A percentile compares a stretch with the other conserved stretches of the same genome.
These are phyloP conservation scores for Australoheros scitulus DNA, from an alignment of 2,113 vertebrate species.

Conservation along the genomic window DNA sequence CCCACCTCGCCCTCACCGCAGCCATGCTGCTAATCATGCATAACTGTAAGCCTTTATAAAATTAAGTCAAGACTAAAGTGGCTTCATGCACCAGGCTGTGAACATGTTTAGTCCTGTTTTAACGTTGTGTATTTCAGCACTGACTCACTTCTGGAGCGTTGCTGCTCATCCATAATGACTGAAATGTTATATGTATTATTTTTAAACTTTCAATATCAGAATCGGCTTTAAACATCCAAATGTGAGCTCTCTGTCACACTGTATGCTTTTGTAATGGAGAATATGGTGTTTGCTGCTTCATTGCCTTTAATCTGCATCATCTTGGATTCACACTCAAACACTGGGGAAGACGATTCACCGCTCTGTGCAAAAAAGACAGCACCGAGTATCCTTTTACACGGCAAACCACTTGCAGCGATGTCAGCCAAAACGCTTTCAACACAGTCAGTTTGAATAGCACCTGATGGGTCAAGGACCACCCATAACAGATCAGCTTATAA, in stretches of 20 bases:
- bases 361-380: not conserved
- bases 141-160: too few relatives aligned
- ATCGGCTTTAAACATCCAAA: not conserved
- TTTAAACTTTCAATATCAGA: not conserved
- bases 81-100: not conserved
- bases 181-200: not conserved
- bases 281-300: not conserved
- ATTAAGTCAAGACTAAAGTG: not conserved
- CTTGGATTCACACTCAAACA: not conserved
- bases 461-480: slow-evolving; percentile 49
- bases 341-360: slow-evolving; percentile 2
- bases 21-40: not conserved
- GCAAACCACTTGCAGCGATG: slow-evolving; percentile 6
- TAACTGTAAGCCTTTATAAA: not conserved
- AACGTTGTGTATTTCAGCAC: too few relatives aligned
- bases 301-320: not conserved
- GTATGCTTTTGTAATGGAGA: not conserved
- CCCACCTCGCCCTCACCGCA: not conserved
- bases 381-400: slow-evolving; percentile 1
- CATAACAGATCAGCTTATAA: not conserved
- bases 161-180: not conserved
- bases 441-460: slow-evolving; percentile 35
- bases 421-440: slow-evolving; percentile 26
- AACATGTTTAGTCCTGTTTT: not conserved
- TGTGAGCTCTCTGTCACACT: not conserved